Percentiles rank a stretch among this genome's conserved stretches.
Evolutionary conservation across 2,797 vertebrate species (phyloP).

Genomic region (Siniperca scherzeri): DNA sequence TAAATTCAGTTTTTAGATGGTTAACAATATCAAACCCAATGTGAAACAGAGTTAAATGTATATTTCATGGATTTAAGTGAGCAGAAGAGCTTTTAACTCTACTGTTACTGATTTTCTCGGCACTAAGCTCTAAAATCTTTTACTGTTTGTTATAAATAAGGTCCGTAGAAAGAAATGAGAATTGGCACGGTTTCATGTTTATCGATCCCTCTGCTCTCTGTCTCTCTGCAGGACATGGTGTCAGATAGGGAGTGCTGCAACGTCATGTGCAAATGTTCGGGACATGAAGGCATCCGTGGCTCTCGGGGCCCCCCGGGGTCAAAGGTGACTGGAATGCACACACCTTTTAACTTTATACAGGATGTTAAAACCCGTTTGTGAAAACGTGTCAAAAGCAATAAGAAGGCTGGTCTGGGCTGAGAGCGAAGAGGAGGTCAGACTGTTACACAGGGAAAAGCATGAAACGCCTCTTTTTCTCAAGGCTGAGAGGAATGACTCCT

Average conservation of each 20-base stretch:
- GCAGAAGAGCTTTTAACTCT: background rate
- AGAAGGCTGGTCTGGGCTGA: background rate
- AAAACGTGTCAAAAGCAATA: background rate
- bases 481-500: background rate
- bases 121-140: background rate
- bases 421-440: background rate
- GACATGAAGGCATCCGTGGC: slow-evolving; percentile 87
- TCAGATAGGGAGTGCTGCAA: slow-evolving; percentile 89
- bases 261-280: slow-evolving; percentile 88
- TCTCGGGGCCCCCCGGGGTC: slow-evolving; percentile 76
- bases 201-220: background rate
- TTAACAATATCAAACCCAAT: no score
- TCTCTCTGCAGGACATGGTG: slow-evolving; percentile 83
- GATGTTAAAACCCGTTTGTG: background rate
- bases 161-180: background rate
- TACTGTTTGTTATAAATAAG: background rate
- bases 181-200: background rate
- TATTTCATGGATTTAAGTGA: background rate
- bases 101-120: background rate
- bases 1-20: no score
- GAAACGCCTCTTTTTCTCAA: background rate
- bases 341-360: slow-evolving; percentile 10
- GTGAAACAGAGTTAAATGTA: background rate
- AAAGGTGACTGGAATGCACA: slow-evolving; percentile 82
- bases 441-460: background rate